Base-by-base conservation (phyloP, 2,113 vertebrate genomes). In the Cinclus mexicanus region DNA sequence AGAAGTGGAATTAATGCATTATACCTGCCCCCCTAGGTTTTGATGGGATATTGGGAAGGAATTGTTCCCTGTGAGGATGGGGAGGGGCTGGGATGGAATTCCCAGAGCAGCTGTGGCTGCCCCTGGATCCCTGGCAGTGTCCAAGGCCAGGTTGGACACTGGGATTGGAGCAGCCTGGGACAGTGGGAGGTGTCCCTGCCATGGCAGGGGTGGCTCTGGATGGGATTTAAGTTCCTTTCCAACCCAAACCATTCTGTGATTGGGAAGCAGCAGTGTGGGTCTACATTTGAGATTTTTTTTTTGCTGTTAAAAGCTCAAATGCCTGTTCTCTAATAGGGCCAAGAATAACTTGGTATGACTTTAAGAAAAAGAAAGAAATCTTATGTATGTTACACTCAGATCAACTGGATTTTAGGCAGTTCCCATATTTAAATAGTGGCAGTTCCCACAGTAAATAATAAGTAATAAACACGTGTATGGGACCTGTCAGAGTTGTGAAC, bases 381-480 rank as follows among this genome's bases (percentile, higher is more conserved):
- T 55, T 19, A 14, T 10, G 6, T 3, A 19, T 13, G 17, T 33
- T 35, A 5, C 24, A 29, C 41, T 72, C 2, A 6, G 57, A 26
- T 18, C 24, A 42, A 1, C 5, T 4, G 24, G 26, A 8, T 44
- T 80, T 46, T 11, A 74, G 74, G 4, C 18, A 63, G 42, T 12
- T 46, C 3, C 5, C 17, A 28, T 4, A 26, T 52, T 35, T 14
- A 26, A 46, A 28, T 6, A 68, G 1, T 17, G 44, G 28, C 35
- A 31, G 3, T 4, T 81, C 9, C 3, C 28, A 5, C 23, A 24
- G n/a, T 11, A 26, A 41, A 41, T 29, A 5, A 0, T 33, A 7
- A 68, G 22, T 2, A 19, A 26, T 13, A 28, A 63, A 56, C n/a
- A 49, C 1, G 0, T 7, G 15, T 11, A 0, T 8, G 0, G 52